Conservation (phyloP, 2,113 vertebrate species). For the Spilogale gracilis region DNA sequence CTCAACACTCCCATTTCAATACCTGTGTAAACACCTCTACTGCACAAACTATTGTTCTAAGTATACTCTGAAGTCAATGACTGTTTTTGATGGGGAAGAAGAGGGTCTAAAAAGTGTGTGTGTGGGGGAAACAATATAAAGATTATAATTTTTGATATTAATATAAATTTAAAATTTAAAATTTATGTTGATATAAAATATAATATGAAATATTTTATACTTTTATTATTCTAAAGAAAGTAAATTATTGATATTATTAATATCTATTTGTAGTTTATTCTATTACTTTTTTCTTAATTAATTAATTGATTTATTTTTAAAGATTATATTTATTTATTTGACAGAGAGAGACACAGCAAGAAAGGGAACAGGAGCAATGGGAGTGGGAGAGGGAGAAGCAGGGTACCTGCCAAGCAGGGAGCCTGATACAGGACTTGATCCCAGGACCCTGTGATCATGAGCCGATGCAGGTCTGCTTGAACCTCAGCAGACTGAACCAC, state of each 20-base stretch:
- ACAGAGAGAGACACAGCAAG: too few species aligned
- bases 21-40: not conserved
- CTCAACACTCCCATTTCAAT: not conserved
- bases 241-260: not conserved
- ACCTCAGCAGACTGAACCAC: too few species aligned
- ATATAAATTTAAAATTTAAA: not conserved
- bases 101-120: not conserved
- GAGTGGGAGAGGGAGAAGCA: too few species aligned
- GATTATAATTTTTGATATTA: not conserved
- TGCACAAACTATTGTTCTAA: not conserved
- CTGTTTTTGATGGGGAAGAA: not conserved
- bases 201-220: not conserved
- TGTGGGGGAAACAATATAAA: not conserved
- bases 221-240: not conserved
- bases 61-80: not conserved
- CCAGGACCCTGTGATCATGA: too few species aligned
- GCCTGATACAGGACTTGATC: too few species aligned
- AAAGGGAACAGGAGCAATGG: too few species aligned
- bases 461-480: too few species aligned
- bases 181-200: not conserved
- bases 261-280: not conserved
- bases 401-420: too few species aligned
- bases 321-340: too few species aligned
- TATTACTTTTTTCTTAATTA: not conserved
- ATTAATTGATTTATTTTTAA: too few species aligned